Conservation (phyloP, 2,113 vertebrate species). For the Garra rufa region DNA sequence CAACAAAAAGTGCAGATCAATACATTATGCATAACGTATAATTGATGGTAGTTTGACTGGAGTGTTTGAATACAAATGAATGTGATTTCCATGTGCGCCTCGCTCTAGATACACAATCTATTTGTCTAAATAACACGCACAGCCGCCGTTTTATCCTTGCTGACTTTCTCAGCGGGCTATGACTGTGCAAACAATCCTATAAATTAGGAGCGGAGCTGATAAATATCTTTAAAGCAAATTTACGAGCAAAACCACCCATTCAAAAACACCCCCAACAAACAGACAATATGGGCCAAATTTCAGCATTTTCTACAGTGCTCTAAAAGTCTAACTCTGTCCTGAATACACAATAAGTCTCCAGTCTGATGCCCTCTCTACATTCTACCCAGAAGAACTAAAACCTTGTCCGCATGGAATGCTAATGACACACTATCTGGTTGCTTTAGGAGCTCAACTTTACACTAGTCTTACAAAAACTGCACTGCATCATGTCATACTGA, state of each 20-base stretch:
- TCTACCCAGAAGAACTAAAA: slow-evolving; percentile 23
- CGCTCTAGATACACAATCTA: slow-evolving; percentile 32
- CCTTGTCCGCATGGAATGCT: neutral
- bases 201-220: slow-evolving; percentile 44
- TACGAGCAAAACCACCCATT: slow-evolving; percentile 24
- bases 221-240: slow-evolving; percentile 48
- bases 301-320: slow-evolving; percentile 27
- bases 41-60: slow-evolving; percentile 8
- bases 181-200: slow-evolving; percentile 39
- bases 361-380: slow-evolving; percentile 7
- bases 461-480: neutral
- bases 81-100: neutral
- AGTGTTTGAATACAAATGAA: slow-evolving; percentile 7
- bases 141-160: slow-evolving; percentile 20
- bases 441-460: neutral
- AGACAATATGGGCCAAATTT: slow-evolving; percentile 45
- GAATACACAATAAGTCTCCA: slow-evolving; percentile 50
- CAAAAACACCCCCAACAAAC: slow-evolving; percentile 34
- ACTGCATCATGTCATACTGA: neutral
- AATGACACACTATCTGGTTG: neutral
- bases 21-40: slow-evolving; percentile 11
- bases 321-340: slow-evolving; percentile 49
- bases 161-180: slow-evolving; percentile 29
- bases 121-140: slow-evolving; percentile 45
- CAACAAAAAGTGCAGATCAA: neutral